Evolutionary conservation across 64 coral and sea anemone species (phyloP), one percentile per base, ranked within the genome.

Genomic region (Cladopsammia gracilis): DNA sequence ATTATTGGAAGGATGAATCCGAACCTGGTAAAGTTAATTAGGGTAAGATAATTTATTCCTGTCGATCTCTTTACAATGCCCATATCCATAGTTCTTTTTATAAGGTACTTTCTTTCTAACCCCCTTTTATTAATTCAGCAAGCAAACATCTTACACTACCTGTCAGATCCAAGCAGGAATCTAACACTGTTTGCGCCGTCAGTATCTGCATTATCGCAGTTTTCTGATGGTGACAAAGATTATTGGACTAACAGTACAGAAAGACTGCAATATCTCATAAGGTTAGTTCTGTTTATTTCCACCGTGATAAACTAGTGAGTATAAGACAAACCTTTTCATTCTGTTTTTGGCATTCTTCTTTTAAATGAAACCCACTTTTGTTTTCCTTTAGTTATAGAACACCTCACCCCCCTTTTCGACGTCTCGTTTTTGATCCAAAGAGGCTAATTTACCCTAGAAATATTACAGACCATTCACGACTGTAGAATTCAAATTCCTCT

Each of bases 151-250:
- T 34, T 78, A 20, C 85, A 86, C 61, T 93, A 73, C 18, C 48
- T 93, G 23, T 77, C 91, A 42, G 64, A 73, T 68, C 76, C 54
- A 49, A 56, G 7, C 5, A 62, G 51, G 8, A 88, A 87, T 65
- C 50, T 94, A 25, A 94, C 92, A 9, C 42, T 94, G 42, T 89
- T 94, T 68, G 86, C 87, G 3, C 86, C 92, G 14, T 94, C 92
- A 62, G 26, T 19, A 48, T 25, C 42, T 45, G 92, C 92, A 20
- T 1, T 94, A 25, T 65, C 77, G 25, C 58, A 50, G 20, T 22
- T 94, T 3, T 44, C 48, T 70, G 25, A 50, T 4, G 23, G 3
- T 75, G 92, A 94, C 1, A 53, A 4, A 7, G 13, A 53, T 44
- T 89, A 94, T 66, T 89, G 86, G 92, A 89, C 66, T 18, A 73